Evolutionary conservation across 2,888 invertebrate genomes (phyloP).

Genomic region (Drosophila pseudotakahashii): DNA sequence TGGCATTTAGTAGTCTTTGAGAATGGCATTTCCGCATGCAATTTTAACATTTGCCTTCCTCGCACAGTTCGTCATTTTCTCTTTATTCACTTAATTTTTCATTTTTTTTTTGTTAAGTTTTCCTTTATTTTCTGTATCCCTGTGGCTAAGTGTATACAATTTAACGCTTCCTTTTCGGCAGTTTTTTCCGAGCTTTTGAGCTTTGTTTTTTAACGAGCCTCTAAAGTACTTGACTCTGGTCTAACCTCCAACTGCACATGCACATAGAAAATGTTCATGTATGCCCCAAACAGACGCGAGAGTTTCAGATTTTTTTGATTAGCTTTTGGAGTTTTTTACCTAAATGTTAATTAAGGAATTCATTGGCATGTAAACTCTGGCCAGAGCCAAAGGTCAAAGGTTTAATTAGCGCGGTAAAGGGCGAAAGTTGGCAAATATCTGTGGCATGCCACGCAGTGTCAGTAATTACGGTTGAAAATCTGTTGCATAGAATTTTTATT

Average conservation of each 20-base stretch:
- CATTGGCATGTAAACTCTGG: conserved; percentile 31
- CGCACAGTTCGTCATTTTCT: conserved; percentile 50
- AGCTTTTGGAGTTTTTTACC: background rate
- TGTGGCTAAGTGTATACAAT: conserved; percentile 71
- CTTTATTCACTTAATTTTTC: conserved; percentile 29
- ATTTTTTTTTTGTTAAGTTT: conserved; percentile 13
- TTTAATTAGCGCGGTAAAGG: conserved; percentile 43
- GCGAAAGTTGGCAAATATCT: conserved; percentile 18
- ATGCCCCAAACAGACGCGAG: conserved; percentile 9
- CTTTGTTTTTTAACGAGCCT: conserved; percentile 41
- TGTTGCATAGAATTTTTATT: background rate
- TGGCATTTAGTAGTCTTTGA: conserved; percentile 72
- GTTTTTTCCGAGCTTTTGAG: conserved; percentile 16
- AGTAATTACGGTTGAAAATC: background rate
- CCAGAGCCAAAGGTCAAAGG: conserved; percentile 36
- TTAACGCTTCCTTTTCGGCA: conserved; percentile 61
- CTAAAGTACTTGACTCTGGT: conserved; percentile 12
- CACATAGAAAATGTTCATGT: conserved; percentile 25
- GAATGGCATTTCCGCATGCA: conserved; percentile 81
- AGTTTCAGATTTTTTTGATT: conserved; percentile 6
- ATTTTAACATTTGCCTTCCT: conserved; percentile 66
- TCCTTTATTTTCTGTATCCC: conserved; percentile 42
- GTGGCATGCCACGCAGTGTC: background rate
- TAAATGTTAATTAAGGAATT: conserved; percentile 50
- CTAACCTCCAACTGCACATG: conserved; percentile 10